Percentiles rank a stretch among this genome's conserved stretches.
phyloP scores from a whole-genome alignment of 1,140 invertebrate genomes.

The Dryas iulia region DNA sequence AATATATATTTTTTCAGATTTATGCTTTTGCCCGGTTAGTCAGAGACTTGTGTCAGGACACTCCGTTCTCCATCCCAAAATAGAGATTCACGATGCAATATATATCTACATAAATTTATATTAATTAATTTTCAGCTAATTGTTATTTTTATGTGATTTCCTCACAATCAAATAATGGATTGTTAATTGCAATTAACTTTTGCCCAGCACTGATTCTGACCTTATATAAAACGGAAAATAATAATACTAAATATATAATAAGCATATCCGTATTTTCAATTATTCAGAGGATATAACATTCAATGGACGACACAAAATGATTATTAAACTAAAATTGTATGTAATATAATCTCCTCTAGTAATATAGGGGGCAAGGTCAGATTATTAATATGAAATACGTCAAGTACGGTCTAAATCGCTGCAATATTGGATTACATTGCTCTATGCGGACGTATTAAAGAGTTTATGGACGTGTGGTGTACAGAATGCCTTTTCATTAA shows the following conservation, averaged over 20 bases:
- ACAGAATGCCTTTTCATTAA: constrained; percentile 34
- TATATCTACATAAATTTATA: too few species aligned
- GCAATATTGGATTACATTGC: background rate
- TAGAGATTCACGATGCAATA: too few species aligned
- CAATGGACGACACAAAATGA: background rate
- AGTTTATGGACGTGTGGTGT: background rate
- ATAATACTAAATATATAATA: background rate
- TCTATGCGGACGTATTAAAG: background rate
- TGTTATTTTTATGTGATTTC: background rate
- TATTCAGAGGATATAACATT: too few species aligned
- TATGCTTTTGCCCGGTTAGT: too few species aligned
- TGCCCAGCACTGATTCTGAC: too few species aligned
- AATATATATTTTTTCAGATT: too few species aligned
- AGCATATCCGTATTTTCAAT: background rate
- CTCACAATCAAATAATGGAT: too few species aligned
- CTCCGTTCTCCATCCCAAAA: too few species aligned
- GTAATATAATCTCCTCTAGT: background rate
- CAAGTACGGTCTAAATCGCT: background rate
- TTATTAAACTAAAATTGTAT: background rate
- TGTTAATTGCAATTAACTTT: too few species aligned
- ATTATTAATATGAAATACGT: constrained; percentile 18
- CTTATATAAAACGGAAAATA: too few species aligned
- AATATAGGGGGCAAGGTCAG: constrained; percentile 11
- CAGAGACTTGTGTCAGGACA: too few species aligned
- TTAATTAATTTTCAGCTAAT: too few species aligned